These are phyloP conservation scores for Acrobeloides nanus DNA, from an alignment of 2,888 invertebrate genomes.

Conservation along the genomic window DNA sequence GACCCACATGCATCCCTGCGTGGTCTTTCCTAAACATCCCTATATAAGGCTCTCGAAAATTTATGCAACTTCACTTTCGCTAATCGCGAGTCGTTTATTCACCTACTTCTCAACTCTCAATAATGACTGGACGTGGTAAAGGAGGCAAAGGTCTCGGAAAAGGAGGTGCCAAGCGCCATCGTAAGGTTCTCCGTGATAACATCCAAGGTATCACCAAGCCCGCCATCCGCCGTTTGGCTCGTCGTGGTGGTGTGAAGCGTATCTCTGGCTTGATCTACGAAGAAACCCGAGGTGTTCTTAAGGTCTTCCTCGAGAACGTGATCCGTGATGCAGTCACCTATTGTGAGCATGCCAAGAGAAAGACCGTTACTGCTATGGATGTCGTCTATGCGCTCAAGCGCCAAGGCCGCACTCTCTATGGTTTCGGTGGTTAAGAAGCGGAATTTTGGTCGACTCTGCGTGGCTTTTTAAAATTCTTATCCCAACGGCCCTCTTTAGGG, in stretches of 20 bases:
- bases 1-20: no score
- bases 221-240: slow-evolving; percentile 58
- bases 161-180: slow-evolving; percentile 74
- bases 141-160: slow-evolving; percentile 72
- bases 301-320: slow-evolving; percentile 75
- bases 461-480: no score
- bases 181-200: slow-evolving; percentile 65
- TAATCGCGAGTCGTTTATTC: no score
- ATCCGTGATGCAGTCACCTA: slow-evolving; percentile 78
- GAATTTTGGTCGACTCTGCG: no score
- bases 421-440: slow-evolving; percentile 42
- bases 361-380: slow-evolving; percentile 81
- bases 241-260: slow-evolving; percentile 56
- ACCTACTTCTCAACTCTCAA: no score
- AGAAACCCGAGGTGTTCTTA: slow-evolving; percentile 53
- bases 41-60: no score
- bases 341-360: slow-evolving; percentile 78
- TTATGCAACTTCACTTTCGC: no score
- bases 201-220: slow-evolving; percentile 60
- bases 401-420: slow-evolving; percentile 52
- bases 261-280: slow-evolving; percentile 47
- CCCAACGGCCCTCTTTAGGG: no score
- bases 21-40: no score
- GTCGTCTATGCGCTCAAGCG: slow-evolving; percentile 64
- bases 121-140: slow-evolving; percentile 41